Percentiles rank a stretch among this genome's conserved stretches.
These are phyloP conservation scores for Podargus strigoides DNA, from an alignment of 2,797 vertebrate genomes.

Conservation along the genomic window DNA sequence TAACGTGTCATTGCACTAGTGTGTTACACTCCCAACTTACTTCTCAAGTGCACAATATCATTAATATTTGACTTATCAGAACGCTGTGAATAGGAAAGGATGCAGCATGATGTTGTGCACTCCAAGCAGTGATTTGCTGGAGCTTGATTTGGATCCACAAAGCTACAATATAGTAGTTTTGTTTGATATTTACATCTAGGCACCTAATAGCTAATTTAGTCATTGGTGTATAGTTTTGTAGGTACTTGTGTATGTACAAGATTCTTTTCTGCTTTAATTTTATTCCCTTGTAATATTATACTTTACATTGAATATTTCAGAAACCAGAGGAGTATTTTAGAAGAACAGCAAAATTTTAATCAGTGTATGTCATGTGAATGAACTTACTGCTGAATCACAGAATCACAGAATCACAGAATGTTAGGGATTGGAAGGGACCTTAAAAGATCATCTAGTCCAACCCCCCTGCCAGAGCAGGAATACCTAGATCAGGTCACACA, in stretches of 20 bases:
- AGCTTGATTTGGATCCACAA: background rate
- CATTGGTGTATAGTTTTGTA: background rate
- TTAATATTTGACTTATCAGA: background rate
- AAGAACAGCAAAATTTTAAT: background rate
- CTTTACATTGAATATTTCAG: background rate
- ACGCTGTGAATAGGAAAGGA: background rate
- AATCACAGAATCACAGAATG: too few species aligned
- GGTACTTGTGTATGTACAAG: background rate
- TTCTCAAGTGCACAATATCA: background rate
- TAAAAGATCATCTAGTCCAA: too few species aligned
- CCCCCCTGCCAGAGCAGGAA: too few species aligned
- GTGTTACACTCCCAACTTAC: background rate
- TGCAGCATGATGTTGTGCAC: background rate
- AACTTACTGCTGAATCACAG: background rate
- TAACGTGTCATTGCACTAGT: accelerated
- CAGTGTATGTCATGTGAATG: background rate
- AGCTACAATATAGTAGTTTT: background rate
- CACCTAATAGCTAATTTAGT: background rate
- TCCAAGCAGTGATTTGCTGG: background rate
- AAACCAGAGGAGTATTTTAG: background rate
- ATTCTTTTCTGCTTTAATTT: background rate
- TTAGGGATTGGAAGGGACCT: too few species aligned
- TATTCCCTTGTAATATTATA: background rate
- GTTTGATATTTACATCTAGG: background rate
- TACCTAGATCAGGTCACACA: too few species aligned